phyloP scores from a whole-genome alignment of 35 echinoderm and acorn worm species.

The Stichopus chloronotus region DNA sequence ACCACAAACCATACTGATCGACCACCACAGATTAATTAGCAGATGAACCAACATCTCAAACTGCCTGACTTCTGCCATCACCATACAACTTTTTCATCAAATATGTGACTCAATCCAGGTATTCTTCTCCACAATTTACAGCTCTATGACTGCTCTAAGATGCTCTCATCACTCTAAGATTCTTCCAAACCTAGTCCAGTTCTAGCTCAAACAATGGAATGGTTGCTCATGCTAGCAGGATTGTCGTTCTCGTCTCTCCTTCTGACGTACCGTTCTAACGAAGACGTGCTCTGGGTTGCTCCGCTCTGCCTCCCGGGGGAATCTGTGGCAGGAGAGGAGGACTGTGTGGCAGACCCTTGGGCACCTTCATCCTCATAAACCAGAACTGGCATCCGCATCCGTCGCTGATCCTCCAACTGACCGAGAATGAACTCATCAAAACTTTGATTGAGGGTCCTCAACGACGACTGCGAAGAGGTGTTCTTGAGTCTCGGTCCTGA shows the following conservation, averaged over 20 bases:
- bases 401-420: slow-evolving; percentile 85
- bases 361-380: slow-evolving; percentile 69
- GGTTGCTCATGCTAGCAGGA: slow-evolving; percentile 47
- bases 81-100: background rate
- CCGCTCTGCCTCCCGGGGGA: slow-evolving; percentile 43
- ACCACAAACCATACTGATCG: background rate
- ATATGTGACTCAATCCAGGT: background rate
- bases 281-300: slow-evolving; percentile 50
- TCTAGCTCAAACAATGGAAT: slow-evolving; percentile 52
- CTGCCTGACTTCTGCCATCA: background rate
- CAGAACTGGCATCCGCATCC: slow-evolving; percentile 67
- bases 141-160: background rate
- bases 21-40: background rate
- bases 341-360: slow-evolving; percentile 44
- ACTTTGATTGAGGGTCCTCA: slow-evolving; percentile 84
- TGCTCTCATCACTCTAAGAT: background rate
- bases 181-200: background rate
- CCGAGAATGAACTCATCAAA: slow-evolving; percentile 91
- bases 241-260: slow-evolving; percentile 59
- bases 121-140: background rate
- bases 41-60: background rate
- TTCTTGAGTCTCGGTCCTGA: slow-evolving; percentile 21
- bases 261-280: slow-evolving; percentile 44
- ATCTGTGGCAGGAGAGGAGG: slow-evolving; percentile 31
- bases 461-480: slow-evolving; percentile 33